Conservation (phyloP, 2,113 vertebrate genomes). For the Myiozetetes cayanensis region DNA sequence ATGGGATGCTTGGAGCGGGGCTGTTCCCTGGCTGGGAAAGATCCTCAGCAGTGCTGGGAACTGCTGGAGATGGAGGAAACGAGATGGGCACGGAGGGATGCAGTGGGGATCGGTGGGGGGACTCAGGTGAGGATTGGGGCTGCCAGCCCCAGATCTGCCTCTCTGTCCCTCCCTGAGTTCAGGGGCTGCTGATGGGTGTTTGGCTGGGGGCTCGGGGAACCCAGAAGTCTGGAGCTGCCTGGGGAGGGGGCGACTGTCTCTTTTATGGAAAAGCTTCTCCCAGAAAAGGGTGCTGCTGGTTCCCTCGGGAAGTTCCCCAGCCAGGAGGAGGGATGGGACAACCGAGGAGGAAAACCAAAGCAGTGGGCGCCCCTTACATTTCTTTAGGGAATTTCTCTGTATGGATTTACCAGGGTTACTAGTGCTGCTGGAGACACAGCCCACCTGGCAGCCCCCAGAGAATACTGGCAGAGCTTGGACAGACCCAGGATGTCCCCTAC, state of each 20-base stretch:
- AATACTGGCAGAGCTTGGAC: background rate
- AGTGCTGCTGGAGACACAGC: background rate
- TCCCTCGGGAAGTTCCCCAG: background rate
- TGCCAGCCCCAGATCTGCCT: background rate
- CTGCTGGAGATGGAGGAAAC: background rate
- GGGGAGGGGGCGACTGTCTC: background rate
- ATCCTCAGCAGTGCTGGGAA: background rate
- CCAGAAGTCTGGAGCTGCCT: background rate
- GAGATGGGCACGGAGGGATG: background rate
- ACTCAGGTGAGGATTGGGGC: background rate
- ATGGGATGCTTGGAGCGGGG: background rate
- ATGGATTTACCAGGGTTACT: background rate
- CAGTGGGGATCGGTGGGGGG: fast-evolving
- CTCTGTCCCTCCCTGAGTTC: background rate
- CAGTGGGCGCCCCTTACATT: background rate
- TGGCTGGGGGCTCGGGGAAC: background rate
- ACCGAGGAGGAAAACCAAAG: background rate
- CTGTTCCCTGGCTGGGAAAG: background rate
- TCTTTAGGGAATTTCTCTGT: background rate
- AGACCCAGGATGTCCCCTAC: background rate
- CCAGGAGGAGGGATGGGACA: background rate
- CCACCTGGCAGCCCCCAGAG: background rate
- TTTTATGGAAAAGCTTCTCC: background rate
- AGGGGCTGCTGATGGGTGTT: background rate
- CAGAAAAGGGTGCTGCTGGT: background rate